Conservation (phyloP, 2,888 invertebrate genomes). For the Yponomeuta cagnagella region DNA sequence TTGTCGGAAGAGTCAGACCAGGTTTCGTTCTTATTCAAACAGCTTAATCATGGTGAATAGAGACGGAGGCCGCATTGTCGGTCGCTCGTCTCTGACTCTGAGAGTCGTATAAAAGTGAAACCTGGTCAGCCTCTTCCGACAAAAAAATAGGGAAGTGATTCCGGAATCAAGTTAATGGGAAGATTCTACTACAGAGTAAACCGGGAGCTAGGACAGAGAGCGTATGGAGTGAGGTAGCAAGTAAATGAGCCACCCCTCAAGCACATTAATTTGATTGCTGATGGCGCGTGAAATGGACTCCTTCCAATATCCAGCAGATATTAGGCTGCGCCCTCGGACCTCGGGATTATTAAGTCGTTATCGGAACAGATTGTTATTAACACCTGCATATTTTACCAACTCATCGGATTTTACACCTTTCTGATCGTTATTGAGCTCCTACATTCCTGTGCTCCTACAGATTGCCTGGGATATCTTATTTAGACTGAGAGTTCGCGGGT, state of each 20-base stretch:
- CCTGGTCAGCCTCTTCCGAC: no score
- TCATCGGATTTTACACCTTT: neutral
- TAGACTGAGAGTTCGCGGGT: no score
- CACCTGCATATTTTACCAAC: neutral
- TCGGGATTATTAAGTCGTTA: neutral
- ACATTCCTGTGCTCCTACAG: neutral
- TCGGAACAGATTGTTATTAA: neutral
- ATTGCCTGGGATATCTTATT: no score
- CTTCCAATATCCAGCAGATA: conserved; percentile 6
- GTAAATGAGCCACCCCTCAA: neutral
- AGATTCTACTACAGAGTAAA: no score
- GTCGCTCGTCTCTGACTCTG: no score
- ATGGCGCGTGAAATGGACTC: conserved; percentile 14
- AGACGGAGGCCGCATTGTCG: no score
- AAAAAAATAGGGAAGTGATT: no score
- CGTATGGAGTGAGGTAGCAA: neutral
- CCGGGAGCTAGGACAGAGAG: neutral
- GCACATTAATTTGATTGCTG: conserved; percentile 12
- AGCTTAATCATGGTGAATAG: no score
- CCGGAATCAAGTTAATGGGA: no score
- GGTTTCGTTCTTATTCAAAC: no score
- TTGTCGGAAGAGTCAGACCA: no score
- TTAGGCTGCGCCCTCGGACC: neutral
- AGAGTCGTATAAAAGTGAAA: no score
- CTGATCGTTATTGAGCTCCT: neutral